Conservation (phyloP, 2,888 invertebrate species). For the Lomographa bimaculata region DNA sequence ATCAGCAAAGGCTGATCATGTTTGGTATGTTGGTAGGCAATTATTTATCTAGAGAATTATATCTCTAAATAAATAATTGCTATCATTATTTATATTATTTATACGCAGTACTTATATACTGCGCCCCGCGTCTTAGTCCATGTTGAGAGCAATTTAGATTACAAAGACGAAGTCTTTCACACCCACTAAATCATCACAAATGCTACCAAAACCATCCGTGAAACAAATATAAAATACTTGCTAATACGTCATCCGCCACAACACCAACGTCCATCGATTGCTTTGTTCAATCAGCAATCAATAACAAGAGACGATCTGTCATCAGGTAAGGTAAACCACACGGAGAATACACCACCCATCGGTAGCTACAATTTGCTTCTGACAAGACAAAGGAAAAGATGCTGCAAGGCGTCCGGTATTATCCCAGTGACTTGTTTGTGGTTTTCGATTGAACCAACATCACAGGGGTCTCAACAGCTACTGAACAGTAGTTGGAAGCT, state of each 20-base stretch:
- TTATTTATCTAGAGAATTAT: too few relatives aligned
- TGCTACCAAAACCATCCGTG: not conserved
- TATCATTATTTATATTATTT: too few relatives aligned
- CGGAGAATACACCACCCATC: slow-evolving; percentile 64
- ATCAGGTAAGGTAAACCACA: slow-evolving; percentile 53
- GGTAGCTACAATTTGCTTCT: slow-evolving; percentile 72
- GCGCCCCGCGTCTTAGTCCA: too few relatives aligned
- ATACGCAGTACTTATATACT: too few relatives aligned
- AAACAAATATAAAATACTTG: slow-evolving; percentile 4
- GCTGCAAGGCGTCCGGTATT: slow-evolving; percentile 34
- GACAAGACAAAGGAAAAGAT: slow-evolving; percentile 55
- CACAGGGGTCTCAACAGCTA: slow-evolving; percentile 60
- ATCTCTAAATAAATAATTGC: too few relatives aligned
- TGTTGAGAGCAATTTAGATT: too few relatives aligned
- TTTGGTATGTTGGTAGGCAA: too few relatives aligned
- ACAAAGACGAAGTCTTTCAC: too few relatives aligned
- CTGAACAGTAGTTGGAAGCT: slow-evolving; percentile 61
- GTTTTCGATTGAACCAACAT: slow-evolving; percentile 65
- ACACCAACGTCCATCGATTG: slow-evolving; percentile 29
- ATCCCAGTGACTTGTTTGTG: slow-evolving; percentile 65
- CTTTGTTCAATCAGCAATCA: slow-evolving; percentile 59
- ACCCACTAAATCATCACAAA: too few relatives aligned
- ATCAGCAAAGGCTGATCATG: too few relatives aligned
- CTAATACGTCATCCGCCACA: slow-evolving; percentile 1
- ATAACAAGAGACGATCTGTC: slow-evolving; percentile 68